Evolutionary conservation across 2,797 vertebrate species (phyloP).

Genomic region (Ptychobarbus kaznakovi): DNA sequence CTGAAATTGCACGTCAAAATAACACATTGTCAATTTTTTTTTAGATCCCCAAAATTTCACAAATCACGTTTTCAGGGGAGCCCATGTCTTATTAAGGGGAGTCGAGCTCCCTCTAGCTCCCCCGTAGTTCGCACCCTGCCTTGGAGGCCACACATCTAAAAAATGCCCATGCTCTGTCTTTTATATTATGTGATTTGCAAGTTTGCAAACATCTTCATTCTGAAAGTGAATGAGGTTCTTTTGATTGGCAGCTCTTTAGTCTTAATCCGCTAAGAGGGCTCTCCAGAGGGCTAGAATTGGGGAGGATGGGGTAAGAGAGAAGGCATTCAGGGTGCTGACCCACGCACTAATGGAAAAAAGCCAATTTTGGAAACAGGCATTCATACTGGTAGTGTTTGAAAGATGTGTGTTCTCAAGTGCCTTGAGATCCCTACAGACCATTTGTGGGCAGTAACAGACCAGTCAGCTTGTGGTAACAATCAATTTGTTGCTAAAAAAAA

Average conservation of each 20-base stretch:
- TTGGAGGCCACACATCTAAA: conserved; percentile 12
- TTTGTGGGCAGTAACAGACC: conserved; percentile 25
- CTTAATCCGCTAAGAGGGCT: conserved; percentile 47
- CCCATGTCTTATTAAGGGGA: too few relatives aligned
- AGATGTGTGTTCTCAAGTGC: background rate
- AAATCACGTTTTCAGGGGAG: too few relatives aligned
- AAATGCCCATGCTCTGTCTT: background rate
- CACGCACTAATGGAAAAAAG: conserved; percentile 50
- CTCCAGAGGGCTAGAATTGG: conserved; percentile 42
- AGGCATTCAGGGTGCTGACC: conserved; percentile 48
- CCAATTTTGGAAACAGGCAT: conserved; percentile 22
- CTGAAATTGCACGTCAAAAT: too few relatives aligned
- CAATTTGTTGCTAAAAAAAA: conserved; percentile 5
- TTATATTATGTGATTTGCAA: conserved; percentile 20
- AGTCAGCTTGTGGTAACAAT: conserved; percentile 10
- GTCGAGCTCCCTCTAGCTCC: too few relatives aligned
- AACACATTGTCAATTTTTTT: too few relatives aligned
- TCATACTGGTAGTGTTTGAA: conserved; percentile 25
- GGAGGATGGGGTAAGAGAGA: conserved; percentile 38
- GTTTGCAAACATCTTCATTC: conserved; percentile 49
- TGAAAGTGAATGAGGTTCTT: conserved; percentile 33
- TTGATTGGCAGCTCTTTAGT: conserved; percentile 47
- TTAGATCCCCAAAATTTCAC: too few relatives aligned
- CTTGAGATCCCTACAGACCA: conserved; percentile 55
- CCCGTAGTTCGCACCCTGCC: too few relatives aligned